Evolutionary conservation across 2,888 invertebrate genomes (phyloP).

Genomic region (Phengaris alcon): DNA sequence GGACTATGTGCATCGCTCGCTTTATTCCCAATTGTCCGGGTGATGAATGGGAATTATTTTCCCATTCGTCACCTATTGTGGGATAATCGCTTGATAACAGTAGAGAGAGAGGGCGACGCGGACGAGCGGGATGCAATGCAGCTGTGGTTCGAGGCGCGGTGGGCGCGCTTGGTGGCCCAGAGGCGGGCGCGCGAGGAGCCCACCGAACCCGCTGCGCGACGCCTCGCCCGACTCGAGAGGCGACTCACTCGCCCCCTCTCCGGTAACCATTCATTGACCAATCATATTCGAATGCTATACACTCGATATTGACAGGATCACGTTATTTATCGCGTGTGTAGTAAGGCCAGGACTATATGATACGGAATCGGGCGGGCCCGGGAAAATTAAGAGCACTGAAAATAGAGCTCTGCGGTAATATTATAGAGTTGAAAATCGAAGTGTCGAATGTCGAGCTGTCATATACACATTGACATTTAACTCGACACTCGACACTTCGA

Average conservation of each 20-base stretch:
- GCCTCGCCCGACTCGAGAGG: constrained; percentile 59
- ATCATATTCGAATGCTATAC: neutral
- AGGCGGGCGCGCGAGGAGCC: constrained; percentile 54
- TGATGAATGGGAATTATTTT: neutral
- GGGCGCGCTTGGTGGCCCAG: constrained; percentile 66
- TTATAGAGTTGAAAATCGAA: too few relatives aligned
- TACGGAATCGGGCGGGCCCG: too few relatives aligned
- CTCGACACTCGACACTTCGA: too few relatives aligned
- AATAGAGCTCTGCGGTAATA: too few relatives aligned
- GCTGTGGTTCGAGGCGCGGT: constrained; percentile 70
- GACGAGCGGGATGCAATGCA: constrained; percentile 70
- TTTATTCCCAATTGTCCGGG: neutral
- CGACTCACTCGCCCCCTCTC: constrained; percentile 60
- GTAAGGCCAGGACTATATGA: too few relatives aligned
- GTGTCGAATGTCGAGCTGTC: too few relatives aligned
- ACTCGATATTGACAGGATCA: neutral
- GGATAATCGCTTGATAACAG: constrained; percentile 28
- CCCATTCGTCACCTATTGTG: neutral
- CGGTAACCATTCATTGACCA: constrained; percentile 45
- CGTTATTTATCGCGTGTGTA: too few relatives aligned
- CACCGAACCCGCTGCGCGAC: constrained; percentile 48
- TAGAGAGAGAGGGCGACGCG: constrained; percentile 46
- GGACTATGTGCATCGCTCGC: neutral
- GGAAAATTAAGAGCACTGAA: too few relatives aligned
- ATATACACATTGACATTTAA: too few relatives aligned